Base-by-base conservation (phyloP, 2,113 vertebrate genomes). In the Petroica traversi region DNA sequence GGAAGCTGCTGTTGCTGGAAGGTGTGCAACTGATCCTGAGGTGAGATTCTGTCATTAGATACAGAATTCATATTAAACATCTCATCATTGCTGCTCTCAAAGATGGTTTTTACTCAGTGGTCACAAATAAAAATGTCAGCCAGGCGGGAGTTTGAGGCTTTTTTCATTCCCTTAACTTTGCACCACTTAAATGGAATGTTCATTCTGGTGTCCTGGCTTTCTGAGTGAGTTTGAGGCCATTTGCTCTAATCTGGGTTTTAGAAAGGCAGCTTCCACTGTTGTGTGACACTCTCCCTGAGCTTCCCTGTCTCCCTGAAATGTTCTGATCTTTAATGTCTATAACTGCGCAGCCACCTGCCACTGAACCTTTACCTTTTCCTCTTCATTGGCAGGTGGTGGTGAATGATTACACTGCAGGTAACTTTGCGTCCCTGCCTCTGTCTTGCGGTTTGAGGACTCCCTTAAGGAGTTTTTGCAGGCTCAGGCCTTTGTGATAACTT, bases 331-430 rank as follows among this genome's bases (percentile, higher is more conserved):
- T 90, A 22, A 93, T 85, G 87, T 95, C 69, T 75, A 0, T 72
- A 85, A 79, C 89, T 92, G 82, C 88, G 95, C 95, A 94, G 52
- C 92, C 95, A 91, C 90, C 96, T 97, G 95, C 1, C 2, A 85
- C 89, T 89, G 80, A 97, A 82, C 83, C 62, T 85, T 90, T 91
- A 71, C 94, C 92, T 97, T 94, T 92, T 82, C 87, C 90, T 94
- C 86, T 38, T 64, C 77, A 17, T 11, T 93, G 95, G 54, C 77
- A 40, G 16, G 54, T 40, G 77, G 67, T 85, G 63, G 66, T 88
- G 74, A 89, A 79, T 87, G 95, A 93, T 88, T 85, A 86, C 63
- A 59, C 43, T 55, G 52, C 33, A 81, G 36, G 58, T 34, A 49
- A 34, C 74, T 74, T 46, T 89, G 52, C 63, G 85, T 55, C 83